Conservation (phyloP, 2,797 vertebrate species). For the Aulostomus chinensis region DNA sequence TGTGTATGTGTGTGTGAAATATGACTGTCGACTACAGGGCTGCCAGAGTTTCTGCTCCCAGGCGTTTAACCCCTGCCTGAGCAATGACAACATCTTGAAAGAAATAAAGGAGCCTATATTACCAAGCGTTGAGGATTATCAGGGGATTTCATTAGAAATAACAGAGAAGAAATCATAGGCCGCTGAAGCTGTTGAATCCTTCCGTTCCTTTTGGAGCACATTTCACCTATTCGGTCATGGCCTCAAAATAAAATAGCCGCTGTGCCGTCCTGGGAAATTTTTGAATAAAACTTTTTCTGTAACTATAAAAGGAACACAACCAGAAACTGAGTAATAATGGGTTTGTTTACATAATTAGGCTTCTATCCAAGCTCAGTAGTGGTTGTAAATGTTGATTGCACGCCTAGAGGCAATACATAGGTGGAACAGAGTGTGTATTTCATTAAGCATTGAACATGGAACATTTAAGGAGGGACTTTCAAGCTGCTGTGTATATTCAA, state of each 20-base stretch:
- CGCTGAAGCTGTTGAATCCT: slow-evolving; percentile 20
- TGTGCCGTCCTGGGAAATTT: slow-evolving; percentile 27
- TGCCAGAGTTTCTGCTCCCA: slow-evolving; percentile 5
- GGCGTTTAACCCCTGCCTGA: neutral
- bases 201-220: slow-evolving; percentile 12
- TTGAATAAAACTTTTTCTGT: slow-evolving; percentile 40
- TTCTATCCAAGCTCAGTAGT: slow-evolving; percentile 45
- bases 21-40: slow-evolving; percentile 25
- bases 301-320: slow-evolving; percentile 26
- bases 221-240: slow-evolving; percentile 24
- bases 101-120: slow-evolving; percentile 13
- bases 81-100: slow-evolving; percentile 6
- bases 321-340: slow-evolving; percentile 56
- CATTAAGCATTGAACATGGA: slow-evolving; percentile 35
- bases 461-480: slow-evolving; percentile 17
- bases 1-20: slow-evolving; percentile 36
- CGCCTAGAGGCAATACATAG: slow-evolving; percentile 39
- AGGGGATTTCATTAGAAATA: slow-evolving; percentile 9
- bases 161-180: too few relatives aligned
- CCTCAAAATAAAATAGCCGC: slow-evolving; percentile 35
- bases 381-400: slow-evolving; percentile 56
- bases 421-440: slow-evolving; percentile 35
- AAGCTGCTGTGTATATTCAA: slow-evolving; percentile 34
- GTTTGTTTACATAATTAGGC: slow-evolving; percentile 66
- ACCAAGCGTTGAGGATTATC: neutral